Conservation (phyloP, 2,797 vertebrate species). For the Momotus momota region DNA sequence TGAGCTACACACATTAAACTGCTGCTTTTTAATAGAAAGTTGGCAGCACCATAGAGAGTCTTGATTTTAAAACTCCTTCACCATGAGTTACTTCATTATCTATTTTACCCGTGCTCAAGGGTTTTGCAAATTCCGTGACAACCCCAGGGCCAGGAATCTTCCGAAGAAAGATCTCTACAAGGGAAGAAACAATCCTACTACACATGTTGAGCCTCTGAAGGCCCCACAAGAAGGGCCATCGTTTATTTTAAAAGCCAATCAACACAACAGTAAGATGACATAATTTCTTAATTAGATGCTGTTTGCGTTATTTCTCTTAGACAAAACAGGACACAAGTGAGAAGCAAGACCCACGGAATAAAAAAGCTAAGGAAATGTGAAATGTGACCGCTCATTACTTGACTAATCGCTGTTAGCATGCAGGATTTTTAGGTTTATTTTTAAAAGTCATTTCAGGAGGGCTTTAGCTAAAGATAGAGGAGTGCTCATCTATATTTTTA, state of each 20-base stretch:
- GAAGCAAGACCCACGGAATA: background rate
- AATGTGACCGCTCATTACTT: background rate
- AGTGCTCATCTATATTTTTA: background rate
- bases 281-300: background rate
- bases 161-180: too few relatives aligned
- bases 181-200: too few relatives aligned
- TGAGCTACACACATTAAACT: too few relatives aligned
- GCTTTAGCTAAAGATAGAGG: background rate
- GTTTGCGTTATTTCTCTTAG: background rate
- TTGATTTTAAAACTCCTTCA: too few relatives aligned
- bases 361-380: background rate
- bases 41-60: background rate
- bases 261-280: background rate
- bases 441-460: too few relatives aligned
- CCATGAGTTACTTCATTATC: fast-evolving
- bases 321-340: background rate
- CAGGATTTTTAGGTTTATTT: background rate
- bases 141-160: background rate
- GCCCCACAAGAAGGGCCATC: background rate
- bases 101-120: background rate
- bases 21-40: too few relatives aligned
- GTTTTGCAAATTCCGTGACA: background rate
- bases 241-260: background rate
- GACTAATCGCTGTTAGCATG: background rate
- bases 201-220: fast-evolving